Conservation (phyloP, 2,888 invertebrate genomes). For the Drosophila affinis region DNA sequence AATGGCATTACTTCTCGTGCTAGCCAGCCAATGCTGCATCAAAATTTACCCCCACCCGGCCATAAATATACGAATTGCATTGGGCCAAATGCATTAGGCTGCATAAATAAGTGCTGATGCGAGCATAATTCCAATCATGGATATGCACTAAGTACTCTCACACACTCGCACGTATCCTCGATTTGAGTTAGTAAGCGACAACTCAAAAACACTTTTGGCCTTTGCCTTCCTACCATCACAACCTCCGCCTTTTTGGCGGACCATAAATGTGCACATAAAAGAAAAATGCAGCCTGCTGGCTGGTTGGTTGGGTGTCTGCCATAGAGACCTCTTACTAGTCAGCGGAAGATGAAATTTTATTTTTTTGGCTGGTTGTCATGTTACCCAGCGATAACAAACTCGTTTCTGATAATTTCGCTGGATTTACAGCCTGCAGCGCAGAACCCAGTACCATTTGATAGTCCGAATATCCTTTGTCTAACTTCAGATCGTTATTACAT, state of each 20-base stretch:
- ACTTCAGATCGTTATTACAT: slow-evolving; percentile 31
- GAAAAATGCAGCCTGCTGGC: slow-evolving; percentile 21
- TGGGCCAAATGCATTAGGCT: slow-evolving; percentile 45
- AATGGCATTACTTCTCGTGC: neutral
- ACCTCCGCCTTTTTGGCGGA: neutral
- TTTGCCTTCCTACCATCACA: slow-evolving; percentile 20
- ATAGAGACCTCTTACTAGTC: too few relatives aligned
- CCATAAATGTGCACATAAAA: slow-evolving; percentile 28
- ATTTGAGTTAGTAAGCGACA: neutral
- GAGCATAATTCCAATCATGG: slow-evolving; percentile 43
- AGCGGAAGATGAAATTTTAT: slow-evolving; percentile 29
- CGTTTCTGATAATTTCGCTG: slow-evolving; percentile 48
- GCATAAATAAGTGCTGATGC: slow-evolving; percentile 49
- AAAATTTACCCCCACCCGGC: neutral
- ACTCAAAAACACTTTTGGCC: slow-evolving; percentile 33
- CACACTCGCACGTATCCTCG: slow-evolving; percentile 12
- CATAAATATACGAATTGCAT: slow-evolving; percentile 27
- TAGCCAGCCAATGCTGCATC: neutral
- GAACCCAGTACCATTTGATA: slow-evolving; percentile 9
- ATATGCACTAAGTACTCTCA: slow-evolving; percentile 20
- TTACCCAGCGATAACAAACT: slow-evolving; percentile 43
- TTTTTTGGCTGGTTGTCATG: slow-evolving; percentile 48
- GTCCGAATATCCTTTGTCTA: slow-evolving; percentile 21
- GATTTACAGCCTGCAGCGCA: slow-evolving; percentile 30
- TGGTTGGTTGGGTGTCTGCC: too few relatives aligned